Evolutionary conservation across 2,113 vertebrate genomes (phyloP), one percentile per base, ranked within the genome.

Genomic region (Talpa occidentalis): DNA sequence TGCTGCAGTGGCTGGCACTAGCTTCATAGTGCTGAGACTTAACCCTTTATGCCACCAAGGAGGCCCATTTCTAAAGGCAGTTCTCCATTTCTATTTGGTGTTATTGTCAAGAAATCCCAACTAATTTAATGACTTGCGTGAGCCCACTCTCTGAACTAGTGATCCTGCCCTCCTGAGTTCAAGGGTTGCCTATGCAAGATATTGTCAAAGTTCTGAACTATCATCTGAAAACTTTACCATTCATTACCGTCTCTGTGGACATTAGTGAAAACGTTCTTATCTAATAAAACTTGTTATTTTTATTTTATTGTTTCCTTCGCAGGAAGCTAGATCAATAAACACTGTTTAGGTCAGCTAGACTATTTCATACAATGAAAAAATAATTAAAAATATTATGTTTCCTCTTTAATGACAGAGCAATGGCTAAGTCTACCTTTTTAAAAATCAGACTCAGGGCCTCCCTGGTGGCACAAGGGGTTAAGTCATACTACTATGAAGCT

Each of bases 181-280:
- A 92, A 60, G 22, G 8, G n/a, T 47, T 60, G 73, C 22, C 42
- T 62, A 6, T 12, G 3, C 70, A 92, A 76, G 32, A 69, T 6
- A n/a, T 17, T 24, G 12, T 52, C 42, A 78, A 87, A 77, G 70
- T 67, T 81, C 87, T 69, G 26, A 86, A 28, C 74, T 74, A 52
- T 42, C 6, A 30, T 90, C 42, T 56, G 40, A 94, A 95, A 91
- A 44, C 81, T 42, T 47, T 80, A 79, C 37, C 35, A 73, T 37
- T 72, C 35, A 70, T 40, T 54, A 32, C 32, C 37, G 17, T 80
- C 28, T 84, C 54, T 72, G 47, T 54, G 40, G 60, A 77, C 17
- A 85, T 78, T 76, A 76, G 37, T 44, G 77, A 94, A 69, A 93
- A 92, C 37, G 62, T 73, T 81, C 73, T 85, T 62, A 77, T 81